Conservation (phyloP, 30 jellyfish, hydroid and myxozoan genomes). For the Turritopsis dohrnii region DNA sequence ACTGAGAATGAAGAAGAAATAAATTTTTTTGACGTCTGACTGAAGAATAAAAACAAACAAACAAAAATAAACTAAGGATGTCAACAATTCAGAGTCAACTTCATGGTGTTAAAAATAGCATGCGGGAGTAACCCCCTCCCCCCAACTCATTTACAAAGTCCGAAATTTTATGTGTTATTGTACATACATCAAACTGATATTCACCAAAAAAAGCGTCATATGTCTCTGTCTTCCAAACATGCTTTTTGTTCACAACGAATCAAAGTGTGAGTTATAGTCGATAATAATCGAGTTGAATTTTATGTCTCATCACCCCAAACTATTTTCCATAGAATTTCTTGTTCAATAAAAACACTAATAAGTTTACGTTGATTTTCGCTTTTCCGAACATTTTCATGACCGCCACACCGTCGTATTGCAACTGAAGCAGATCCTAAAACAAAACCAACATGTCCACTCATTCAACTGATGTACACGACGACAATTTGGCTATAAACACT, state of each 20-base stretch:
- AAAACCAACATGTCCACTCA: neutral
- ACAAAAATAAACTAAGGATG: too few relatives aligned
- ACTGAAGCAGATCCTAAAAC: slow-evolving; percentile 79
- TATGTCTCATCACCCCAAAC: too few relatives aligned
- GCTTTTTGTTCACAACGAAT: too few relatives aligned
- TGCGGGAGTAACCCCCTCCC: neutral
- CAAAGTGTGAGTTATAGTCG: too few relatives aligned
- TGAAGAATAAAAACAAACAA: too few relatives aligned
- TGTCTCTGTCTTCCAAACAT: neutral
- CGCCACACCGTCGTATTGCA: slow-evolving; percentile 96
- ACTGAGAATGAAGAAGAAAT: neutral
- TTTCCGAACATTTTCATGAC: slow-evolving; percentile 96
- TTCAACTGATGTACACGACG: neutral
- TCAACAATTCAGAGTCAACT: too few relatives aligned
- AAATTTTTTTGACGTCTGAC: too few relatives aligned
- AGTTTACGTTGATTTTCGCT: slow-evolving; percentile 87
- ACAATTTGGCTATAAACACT: neutral
- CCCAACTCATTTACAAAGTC: neutral
- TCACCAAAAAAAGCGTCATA: neutral
- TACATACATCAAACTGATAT: neutral
- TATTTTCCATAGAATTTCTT: slow-evolving; percentile 93
- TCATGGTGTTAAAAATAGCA: neutral
- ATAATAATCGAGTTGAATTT: too few relatives aligned
- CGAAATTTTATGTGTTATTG: neutral
- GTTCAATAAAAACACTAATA: slow-evolving; percentile 73